phyloP scores from a whole-genome alignment of 2,888 invertebrate genomes.

The Mesorhabditis spiculigera region DNA sequence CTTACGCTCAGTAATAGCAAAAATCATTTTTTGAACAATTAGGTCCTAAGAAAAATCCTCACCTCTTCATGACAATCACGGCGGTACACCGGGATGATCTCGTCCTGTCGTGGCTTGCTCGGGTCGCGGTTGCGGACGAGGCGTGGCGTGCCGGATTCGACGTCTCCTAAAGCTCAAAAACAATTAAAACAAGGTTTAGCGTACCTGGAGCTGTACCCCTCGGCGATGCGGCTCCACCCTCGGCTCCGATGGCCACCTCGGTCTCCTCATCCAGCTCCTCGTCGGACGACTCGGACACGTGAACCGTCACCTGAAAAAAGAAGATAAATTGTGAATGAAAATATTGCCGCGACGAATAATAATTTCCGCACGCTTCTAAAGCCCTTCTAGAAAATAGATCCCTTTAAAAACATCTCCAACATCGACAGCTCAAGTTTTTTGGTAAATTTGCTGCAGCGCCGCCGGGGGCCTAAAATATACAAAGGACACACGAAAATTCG shows the following conservation, averaged over 20 bases:
- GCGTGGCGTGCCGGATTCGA: conserved; percentile 66
- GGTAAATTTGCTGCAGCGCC: no score
- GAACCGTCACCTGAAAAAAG: conserved; percentile 72
- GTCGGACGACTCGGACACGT: conserved; percentile 90
- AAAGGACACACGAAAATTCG: no score
- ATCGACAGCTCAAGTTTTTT: no score
- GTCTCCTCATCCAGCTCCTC: conserved; percentile 66
- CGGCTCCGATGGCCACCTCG: conserved; percentile 18
- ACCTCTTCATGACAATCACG: conserved; percentile 88
- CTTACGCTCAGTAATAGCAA: no score
- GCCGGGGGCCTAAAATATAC: no score
- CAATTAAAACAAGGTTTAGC: neutral
- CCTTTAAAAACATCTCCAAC: no score
- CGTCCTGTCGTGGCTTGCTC: conserved; percentile 69
- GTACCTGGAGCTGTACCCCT: neutral
- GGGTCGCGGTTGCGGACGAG: conserved; percentile 26
- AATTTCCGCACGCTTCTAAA: neutral
- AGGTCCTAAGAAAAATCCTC: no score
- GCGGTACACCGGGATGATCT: conserved; percentile 88
- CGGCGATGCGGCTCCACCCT: conserved; percentile 9
- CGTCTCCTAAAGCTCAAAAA: conserved; percentile 62
- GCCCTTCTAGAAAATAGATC: no score
- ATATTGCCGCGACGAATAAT: neutral
- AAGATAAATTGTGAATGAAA: neutral
- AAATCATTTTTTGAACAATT: no score